These are phyloP conservation scores for Enhydra lutris DNA, from an alignment of 2,113 vertebrate genomes.

Conservation along the genomic window DNA sequence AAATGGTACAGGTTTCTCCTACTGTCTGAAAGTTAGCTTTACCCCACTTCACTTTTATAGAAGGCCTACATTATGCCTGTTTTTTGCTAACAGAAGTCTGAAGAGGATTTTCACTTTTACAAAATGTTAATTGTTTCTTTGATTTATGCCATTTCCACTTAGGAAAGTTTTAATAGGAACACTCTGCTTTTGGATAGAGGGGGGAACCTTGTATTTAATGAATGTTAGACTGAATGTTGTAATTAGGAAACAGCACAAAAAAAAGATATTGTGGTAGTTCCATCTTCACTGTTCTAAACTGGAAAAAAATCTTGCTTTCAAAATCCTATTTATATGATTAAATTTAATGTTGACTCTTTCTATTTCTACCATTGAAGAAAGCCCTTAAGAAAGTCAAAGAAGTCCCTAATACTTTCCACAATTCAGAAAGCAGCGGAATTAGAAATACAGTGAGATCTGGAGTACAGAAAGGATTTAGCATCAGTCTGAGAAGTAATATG, in stretches of 20 bases:
- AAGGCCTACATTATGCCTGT: background rate
- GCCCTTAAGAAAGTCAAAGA: constrained; percentile 24
- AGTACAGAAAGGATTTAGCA: background rate
- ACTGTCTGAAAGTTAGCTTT: background rate
- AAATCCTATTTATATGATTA: constrained; percentile 14
- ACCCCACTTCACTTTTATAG: background rate
- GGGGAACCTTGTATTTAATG: background rate
- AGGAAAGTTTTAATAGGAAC: background rate
- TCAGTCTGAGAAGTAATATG: constrained; percentile 4
- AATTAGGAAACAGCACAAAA: background rate
- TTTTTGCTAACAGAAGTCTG: background rate
- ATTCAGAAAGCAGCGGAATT: constrained; percentile 37
- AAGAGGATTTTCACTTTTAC: background rate
- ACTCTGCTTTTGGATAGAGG: background rate
- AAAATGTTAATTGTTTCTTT: background rate
- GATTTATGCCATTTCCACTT: background rate
- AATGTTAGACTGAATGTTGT: background rate
- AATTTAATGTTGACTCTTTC: constrained; percentile 6
- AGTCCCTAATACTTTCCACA: constrained; percentile 13
- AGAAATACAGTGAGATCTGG: constrained; percentile 15
- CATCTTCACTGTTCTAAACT: background rate
- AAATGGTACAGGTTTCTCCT: background rate
- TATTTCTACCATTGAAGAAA: constrained; percentile 9
- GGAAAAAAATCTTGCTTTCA: background rate
- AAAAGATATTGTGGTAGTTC: background rate